These are phyloP conservation scores for Drosophila diplacantha DNA, from an alignment of 2,888 invertebrate species.

Conservation along the genomic window DNA sequence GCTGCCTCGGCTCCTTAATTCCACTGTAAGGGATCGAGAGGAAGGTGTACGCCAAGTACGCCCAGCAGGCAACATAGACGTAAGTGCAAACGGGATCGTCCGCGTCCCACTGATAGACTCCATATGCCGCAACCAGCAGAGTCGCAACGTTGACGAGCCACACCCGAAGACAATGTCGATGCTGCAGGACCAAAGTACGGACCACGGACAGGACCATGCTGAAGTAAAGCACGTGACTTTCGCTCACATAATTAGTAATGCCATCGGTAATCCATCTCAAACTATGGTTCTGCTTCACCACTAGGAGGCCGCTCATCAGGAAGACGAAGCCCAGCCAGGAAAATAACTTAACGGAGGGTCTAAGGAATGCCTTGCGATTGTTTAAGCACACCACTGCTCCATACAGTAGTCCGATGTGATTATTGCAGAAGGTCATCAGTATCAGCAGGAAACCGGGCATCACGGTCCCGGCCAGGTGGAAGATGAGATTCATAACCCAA, in stretches of 20 bases:
- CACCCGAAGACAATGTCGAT: conserved; percentile 36
- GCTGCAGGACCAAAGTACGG: conserved; percentile 56
- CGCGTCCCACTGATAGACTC: conserved; percentile 69
- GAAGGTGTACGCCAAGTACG: conserved; percentile 71
- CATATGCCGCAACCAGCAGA: conserved; percentile 53
- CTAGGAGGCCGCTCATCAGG: conserved; percentile 84
- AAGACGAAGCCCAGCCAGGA: conserved; percentile 79
- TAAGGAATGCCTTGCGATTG: conserved; percentile 44
- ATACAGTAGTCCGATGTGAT: conserved; percentile 64
- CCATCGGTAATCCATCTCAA: conserved; percentile 63
- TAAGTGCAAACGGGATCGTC: conserved; percentile 78
- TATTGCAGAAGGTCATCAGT: conserved; percentile 57
- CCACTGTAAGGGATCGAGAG: conserved; percentile 49
- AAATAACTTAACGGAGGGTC: conserved; percentile 62
- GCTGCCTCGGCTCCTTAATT: conserved; percentile 70
- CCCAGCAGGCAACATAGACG: conserved; percentile 82
- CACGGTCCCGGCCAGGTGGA: conserved; percentile 72
- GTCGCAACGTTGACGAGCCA: conserved; percentile 49
- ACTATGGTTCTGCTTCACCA: conserved; percentile 80
- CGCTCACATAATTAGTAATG: conserved; percentile 1
- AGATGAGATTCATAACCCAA: conserved; percentile 11
- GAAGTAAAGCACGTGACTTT: conserved; percentile 49
- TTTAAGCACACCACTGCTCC: conserved; percentile 51
- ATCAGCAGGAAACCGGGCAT: conserved; percentile 63
- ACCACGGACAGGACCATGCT: conserved; percentile 54